A percentile compares a stretch with the other conserved stretches of the same genome.
These are phyloP conservation scores for Pammene fasciana DNA, from an alignment of 2,888 invertebrate genomes.

Conservation along the genomic window DNA sequence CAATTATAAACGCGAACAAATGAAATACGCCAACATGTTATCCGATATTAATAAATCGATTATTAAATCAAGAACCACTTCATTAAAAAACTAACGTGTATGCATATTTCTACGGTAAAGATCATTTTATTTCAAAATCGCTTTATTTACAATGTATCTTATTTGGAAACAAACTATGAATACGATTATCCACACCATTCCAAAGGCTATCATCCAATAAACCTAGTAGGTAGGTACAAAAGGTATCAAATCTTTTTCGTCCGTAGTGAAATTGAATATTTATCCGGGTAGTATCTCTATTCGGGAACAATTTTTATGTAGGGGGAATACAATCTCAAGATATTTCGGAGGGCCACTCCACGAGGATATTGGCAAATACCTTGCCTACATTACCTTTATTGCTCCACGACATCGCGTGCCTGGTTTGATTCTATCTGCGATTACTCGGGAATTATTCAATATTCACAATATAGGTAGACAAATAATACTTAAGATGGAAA, in stretches of 20 bases:
- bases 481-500: slow-evolving; percentile 19
- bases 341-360: slow-evolving; percentile 82
- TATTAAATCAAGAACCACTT: slow-evolving; percentile 35
- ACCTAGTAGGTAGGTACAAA: slow-evolving; percentile 78
- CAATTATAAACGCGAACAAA: slow-evolving; percentile 30
- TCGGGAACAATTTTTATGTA: slow-evolving; percentile 83
- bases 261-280: slow-evolving; percentile 83
- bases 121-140: slow-evolving; percentile 17
- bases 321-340: slow-evolving; percentile 82
- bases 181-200: slow-evolving; percentile 81
- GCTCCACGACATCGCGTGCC: slow-evolving; percentile 75
- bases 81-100: slow-evolving; percentile 29
- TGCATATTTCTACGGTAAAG: slow-evolving; percentile 21
- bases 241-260: slow-evolving; percentile 83
- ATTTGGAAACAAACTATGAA: slow-evolving; percentile 78
- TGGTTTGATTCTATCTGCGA: slow-evolving; percentile 72
- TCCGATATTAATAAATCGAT: slow-evolving; percentile 36
- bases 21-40: slow-evolving; percentile 16
- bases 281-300: slow-evolving; percentile 83
- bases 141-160: slow-evolving; percentile 63
- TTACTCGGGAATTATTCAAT: slow-evolving; percentile 61
- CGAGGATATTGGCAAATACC: slow-evolving; percentile 82
- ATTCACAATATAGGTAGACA: slow-evolving; percentile 30
- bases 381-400: slow-evolving; percentile 82
- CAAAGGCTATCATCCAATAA: slow-evolving; percentile 82